phyloP scores from a whole-genome alignment of 1,140 invertebrate species.

The Anoplolepis gracilipes region DNA sequence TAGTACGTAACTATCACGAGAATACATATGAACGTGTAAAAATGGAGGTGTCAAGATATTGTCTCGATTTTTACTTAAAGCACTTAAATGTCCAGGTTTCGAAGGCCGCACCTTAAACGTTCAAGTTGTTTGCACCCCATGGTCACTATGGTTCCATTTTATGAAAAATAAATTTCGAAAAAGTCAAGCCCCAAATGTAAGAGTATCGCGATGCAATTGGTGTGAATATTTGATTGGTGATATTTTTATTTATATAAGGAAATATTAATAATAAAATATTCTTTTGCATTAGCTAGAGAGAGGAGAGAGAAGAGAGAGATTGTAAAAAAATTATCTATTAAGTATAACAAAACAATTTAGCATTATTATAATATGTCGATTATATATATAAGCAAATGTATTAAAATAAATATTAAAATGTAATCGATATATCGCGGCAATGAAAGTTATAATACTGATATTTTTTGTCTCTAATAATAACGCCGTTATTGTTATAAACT shows the following conservation, averaged over 20 bases:
- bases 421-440: neutral
- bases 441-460: neutral
- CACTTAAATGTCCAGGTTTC: neutral
- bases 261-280: neutral
- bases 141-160: neutral
- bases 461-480: neutral
- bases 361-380: neutral
- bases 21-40: neutral
- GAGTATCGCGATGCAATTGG: neutral
- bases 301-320: too few relatives aligned
- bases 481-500: neutral
- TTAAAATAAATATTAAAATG: neutral
- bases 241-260: neutral
- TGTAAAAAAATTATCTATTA: neutral
- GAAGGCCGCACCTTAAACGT: neutral
- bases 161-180: neutral
- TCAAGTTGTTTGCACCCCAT: neutral
- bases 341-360: neutral
- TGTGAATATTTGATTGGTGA: neutral
- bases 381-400: neutral
- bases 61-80: neutral
- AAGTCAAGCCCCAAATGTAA: neutral
- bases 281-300: neutral
- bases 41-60: neutral
- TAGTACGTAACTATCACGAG: neutral